Percentiles rank a stretch among this genome's conserved stretches.
phyloP scores from a whole-genome alignment of 2,888 invertebrate genomes.

The Caradrina clavipalpis region DNA sequence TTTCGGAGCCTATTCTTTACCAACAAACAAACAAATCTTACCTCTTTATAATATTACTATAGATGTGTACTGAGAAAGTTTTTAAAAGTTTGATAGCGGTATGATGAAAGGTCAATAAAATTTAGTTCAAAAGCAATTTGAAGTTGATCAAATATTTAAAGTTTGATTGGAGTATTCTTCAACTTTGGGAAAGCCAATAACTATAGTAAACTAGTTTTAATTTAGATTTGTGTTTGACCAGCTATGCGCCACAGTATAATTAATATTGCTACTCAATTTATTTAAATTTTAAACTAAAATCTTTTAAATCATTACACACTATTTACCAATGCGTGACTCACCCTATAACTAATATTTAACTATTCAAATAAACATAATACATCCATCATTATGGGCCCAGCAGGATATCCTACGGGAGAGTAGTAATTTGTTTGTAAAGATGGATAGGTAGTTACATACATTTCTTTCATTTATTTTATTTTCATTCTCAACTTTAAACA shows the following conservation, averaged over 20 bases:
- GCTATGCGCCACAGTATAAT: too few relatives aligned
- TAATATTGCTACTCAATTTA: conserved; percentile 1
- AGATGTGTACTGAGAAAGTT: conserved; percentile 11
- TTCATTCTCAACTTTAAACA: conserved; percentile 18
- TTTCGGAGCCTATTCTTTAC: too few relatives aligned
- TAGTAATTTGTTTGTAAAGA: conserved; percentile 54
- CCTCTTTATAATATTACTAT: too few relatives aligned
- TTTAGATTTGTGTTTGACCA: not conserved
- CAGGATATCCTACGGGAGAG: conserved; percentile 47
- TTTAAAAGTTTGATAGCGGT: conserved; percentile 4
- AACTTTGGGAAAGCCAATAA: conserved; percentile 2
- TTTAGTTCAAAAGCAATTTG: conserved; percentile 5
- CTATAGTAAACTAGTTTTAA: too few relatives aligned
- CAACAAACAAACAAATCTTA: too few relatives aligned
- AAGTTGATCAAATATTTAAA: not conserved
- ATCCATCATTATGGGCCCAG: conserved; percentile 58
- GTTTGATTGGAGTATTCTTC: not conserved
- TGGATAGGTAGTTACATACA: conserved; percentile 43
- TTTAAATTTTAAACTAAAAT: not conserved
- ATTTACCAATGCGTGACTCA: conserved; percentile 42
- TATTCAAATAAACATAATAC: conserved; percentile 54
- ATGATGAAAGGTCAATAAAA: conserved; percentile 10
- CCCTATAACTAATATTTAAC: conserved; percentile 58
- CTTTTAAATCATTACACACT: conserved; percentile 19
- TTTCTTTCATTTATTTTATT: conserved; percentile 33